Percentiles rank a stretch among this genome's conserved stretches.
phyloP scores from a whole-genome alignment of 2,888 invertebrate species.

The Oligia fasciuncula region DNA sequence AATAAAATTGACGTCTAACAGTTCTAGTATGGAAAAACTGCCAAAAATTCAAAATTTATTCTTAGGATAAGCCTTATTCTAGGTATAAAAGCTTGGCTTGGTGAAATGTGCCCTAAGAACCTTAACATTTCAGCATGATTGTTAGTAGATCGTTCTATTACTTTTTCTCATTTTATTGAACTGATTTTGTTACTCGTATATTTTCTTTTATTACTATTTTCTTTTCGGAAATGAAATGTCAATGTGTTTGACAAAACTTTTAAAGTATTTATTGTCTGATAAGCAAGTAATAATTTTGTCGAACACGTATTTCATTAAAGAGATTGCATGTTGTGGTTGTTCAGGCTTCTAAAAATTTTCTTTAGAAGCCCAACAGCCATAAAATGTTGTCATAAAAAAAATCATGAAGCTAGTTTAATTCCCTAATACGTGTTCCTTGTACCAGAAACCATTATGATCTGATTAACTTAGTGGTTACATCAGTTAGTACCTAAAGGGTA shows the following conservation, averaged over 20 bases:
- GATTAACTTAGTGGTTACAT: conserved; percentile 60
- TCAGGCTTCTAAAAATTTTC: too few relatives aligned
- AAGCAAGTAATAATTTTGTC: conserved; percentile 7
- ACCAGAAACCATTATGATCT: conserved; percentile 61
- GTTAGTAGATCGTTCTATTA: not conserved
- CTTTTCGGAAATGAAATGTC: not conserved
- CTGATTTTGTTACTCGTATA: too few relatives aligned
- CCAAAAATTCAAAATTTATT: not conserved
- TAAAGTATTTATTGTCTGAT: conserved; percentile 11
- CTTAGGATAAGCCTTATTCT: not conserved
- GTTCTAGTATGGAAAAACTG: not conserved
- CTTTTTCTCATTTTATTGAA: not conserved
- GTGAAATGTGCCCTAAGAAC: not conserved
- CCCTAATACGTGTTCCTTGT: conserved; percentile 15
- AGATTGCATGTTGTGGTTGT: not conserved
- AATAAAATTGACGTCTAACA: not conserved
- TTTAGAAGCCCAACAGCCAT: too few relatives aligned
- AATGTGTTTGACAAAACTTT: conserved; percentile 2
- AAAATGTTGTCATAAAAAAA: not conserved
- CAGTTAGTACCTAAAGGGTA: conserved; percentile 52
- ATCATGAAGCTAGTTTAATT: not conserved
- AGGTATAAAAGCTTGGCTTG: not conserved
- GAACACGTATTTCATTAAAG: not conserved
- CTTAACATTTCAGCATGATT: not conserved
- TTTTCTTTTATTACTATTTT: not conserved